phyloP scores from a whole-genome alignment of 2,888 invertebrate genomes.

The Eilema depressum region DNA sequence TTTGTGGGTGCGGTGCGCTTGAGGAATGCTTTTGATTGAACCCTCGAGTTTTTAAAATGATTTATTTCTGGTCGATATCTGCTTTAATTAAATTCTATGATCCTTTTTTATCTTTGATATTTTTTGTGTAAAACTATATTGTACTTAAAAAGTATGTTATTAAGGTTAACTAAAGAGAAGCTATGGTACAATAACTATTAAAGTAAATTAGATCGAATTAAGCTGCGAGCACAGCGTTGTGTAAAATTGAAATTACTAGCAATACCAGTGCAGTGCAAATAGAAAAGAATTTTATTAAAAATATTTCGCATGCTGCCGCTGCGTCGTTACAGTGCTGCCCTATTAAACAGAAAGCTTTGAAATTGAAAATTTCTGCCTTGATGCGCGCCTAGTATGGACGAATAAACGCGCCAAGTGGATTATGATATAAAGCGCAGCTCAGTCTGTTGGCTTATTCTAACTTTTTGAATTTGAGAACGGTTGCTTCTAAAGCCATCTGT shows the following conservation, averaged over 20 bases:
- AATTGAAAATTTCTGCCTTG: conserved; percentile 58
- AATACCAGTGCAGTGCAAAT: conserved; percentile 43
- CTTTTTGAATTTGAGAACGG: not conserved
- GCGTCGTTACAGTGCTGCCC: conserved; percentile 50
- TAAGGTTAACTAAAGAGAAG: not conserved
- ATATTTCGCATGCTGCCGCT: conserved; percentile 57
- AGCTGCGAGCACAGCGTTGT: conserved; percentile 51
- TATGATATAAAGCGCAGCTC: conserved; percentile 56
- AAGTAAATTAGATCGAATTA: conserved; percentile 62
- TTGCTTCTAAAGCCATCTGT: not conserved
- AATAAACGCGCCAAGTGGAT: conserved; percentile 57
- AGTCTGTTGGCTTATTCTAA: conserved; percentile 41
- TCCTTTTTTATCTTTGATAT: not conserved
- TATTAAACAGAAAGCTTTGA: conserved; percentile 60
- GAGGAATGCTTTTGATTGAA: not conserved
- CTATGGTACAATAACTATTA: not conserved
- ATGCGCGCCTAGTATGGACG: conserved; percentile 51
- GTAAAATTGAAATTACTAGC: conserved; percentile 58
- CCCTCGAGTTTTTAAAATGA: not conserved
- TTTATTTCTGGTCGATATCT: not conserved
- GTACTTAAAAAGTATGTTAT: not conserved
- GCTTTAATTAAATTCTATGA: not conserved
- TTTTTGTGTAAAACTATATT: not conserved
- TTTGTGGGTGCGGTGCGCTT: not conserved
- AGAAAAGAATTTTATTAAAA: conserved; percentile 68